phyloP scores from a whole-genome alignment of 2,888 invertebrate species.

The Pyrochroa serraticornis region DNA sequence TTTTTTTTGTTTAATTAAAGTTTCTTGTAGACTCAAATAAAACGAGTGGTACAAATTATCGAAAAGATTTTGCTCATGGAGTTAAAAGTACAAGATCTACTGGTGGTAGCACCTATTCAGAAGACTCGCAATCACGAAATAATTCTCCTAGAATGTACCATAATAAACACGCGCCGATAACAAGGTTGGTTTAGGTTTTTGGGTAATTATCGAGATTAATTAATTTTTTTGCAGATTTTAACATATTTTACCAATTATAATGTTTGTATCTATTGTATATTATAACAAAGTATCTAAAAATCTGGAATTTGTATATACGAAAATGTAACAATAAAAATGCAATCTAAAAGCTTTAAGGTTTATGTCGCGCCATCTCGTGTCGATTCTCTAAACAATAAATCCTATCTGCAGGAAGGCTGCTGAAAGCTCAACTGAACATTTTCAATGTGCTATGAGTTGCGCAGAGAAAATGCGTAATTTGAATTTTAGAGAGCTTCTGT shows the following conservation, averaged over 20 bases:
- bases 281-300: conserved; percentile 1
- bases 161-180: conserved; percentile 44
- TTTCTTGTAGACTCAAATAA: conserved; percentile 38
- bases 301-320: conserved; percentile 18
- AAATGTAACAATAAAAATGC: conserved; percentile 6
- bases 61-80: conserved; percentile 77
- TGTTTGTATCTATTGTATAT: conserved; percentile 14
- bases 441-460: too few relatives aligned
- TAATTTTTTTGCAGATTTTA: conserved; percentile 24
- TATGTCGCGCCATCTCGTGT: not conserved
- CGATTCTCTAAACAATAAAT: not conserved
- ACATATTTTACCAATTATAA: conserved; percentile 14
- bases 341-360: not conserved
- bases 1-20: not conserved
- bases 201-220: not conserved
- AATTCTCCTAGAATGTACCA: conserved; percentile 46
- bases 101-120: conserved; percentile 61
- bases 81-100: conserved; percentile 59
- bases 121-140: conserved; percentile 55
- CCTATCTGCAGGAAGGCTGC: too few relatives aligned
- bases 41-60: conserved; percentile 68
- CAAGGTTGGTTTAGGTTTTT: conserved; percentile 35
- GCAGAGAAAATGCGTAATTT: too few relatives aligned
- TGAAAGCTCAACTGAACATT: too few relatives aligned
- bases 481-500: too few relatives aligned